Evolutionary conservation across 2,888 invertebrate genomes (phyloP).

Genomic region (Uropetala carovei): DNA sequence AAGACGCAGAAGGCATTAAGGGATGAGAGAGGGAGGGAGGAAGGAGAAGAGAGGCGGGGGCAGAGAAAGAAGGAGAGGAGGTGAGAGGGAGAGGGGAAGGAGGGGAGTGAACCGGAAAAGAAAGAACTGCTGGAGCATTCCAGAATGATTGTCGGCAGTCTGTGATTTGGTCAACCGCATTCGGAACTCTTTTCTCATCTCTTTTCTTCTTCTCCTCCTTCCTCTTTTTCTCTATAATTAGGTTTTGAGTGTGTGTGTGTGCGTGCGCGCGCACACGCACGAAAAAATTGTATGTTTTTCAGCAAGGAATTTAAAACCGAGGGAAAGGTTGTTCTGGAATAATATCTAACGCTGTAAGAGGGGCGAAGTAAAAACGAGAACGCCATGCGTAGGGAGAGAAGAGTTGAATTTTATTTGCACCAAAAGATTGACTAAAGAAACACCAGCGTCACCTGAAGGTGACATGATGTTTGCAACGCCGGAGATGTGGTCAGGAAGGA

Average conservation of each 20-base stretch:
- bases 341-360: too few relatives aligned
- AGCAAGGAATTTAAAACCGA: too few relatives aligned
- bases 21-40: not conserved
- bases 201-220: not conserved
- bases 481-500: too few relatives aligned
- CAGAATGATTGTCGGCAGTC: constrained; percentile 21
- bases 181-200: constrained; percentile 2
- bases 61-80: not conserved
- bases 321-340: too few relatives aligned
- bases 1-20: not conserved
- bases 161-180: constrained; percentile 2
- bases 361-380: too few relatives aligned
- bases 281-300: too few relatives aligned
- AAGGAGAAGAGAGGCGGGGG: not conserved
- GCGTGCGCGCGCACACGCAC: too few relatives aligned
- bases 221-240: not conserved
- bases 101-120: constrained; percentile 3
- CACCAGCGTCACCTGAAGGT: too few relatives aligned
- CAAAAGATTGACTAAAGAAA: too few relatives aligned
- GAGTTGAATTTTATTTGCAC: too few relatives aligned
- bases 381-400: too few relatives aligned
- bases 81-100: not conserved
- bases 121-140: constrained; percentile 4
- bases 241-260: not conserved
- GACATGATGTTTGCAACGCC: too few relatives aligned